Evolutionary conservation across 2,113 vertebrate genomes (phyloP), one percentile per base, ranked within the genome.

Genomic region (Malurus alboscapulatus): DNA sequence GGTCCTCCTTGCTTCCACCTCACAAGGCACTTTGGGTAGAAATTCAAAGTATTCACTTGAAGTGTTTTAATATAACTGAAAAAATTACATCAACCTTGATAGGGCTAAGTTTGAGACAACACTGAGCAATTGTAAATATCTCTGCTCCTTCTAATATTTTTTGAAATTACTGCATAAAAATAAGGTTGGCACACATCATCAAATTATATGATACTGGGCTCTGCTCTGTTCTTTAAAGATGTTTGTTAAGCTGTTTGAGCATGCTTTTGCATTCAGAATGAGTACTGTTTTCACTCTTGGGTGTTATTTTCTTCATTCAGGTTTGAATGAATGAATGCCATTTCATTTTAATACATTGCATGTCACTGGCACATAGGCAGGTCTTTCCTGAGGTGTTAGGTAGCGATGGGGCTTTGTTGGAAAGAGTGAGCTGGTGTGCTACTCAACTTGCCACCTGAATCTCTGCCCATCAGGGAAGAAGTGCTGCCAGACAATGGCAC

Each of bases 401-500:
- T 17, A 59, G 16, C 11, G 38, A 6, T 0, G 32, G n/a, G 16
- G 7, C 17, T 84, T 48, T 76, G 20, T 48, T n/a, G 29, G 19
- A 81, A 40, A 59, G 54, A 48, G 7, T 12, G 15, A 57, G 4
- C 55, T 55, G 51, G 3, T 42, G 3, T 11, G 17, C 9, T 55
- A 45, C 59, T 11, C 51, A 69, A 1, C 26, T 36, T 78, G 22
- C 17, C 2, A 2, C 32, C 17, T 5, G 8, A 54, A 6, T 15
- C 17, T 89, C 51, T 84, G 47, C 6, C 19, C 7, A 7, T 42
- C n/a, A n/a, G 22, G 57, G 14, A 67, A 42, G 47, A 76, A 57
- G 10, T 0, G 1, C 29, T 66, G 34, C 27, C 54, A 54, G n/a
- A 77, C 0, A 0, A 55, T 38, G 36, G n/a, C 12, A 59, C 51